Evolutionary conservation across 1,140 invertebrate species (phyloP), one percentile per base, ranked within the genome.

Genomic region (Brachionus asplanchnoidis): DNA sequence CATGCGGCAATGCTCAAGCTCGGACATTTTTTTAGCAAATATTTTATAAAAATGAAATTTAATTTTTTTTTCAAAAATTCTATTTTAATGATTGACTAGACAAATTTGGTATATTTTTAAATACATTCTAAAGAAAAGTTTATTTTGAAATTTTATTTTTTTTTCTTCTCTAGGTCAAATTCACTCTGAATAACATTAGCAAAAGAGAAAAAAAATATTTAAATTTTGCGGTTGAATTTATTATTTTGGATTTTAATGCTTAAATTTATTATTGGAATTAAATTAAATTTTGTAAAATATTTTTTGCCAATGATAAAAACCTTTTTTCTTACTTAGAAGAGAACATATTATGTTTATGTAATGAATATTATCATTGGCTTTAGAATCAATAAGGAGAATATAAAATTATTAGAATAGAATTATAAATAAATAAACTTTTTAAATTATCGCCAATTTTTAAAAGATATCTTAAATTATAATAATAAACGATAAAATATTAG

Each of bases 11-110:
- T 65, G 53, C 28, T 82, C 79, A 28, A 82, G 42, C 40, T 82
- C 79, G 36, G 79, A 82, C 79, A 82, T 82, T 46, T 82, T 68
- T 60, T 12, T 8, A 23, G n/a, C n/a, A n/a, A 68, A 68, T 32
- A n/a, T 12, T 68, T 68, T 32, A 12, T 6, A 68, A 68, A 32
- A n/a, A 36, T 36, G 1, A 36, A 36, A 7, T 6, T 36, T 6
- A 36, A 36, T 36, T 36, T 68, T 14, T 26, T 14, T 36, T 68
- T 68, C n/a, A 40, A 68, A 68, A 68, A 17, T 68, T 32, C 12
- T 23, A 4, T 68, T 68, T 68, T 20, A 12, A 32, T 28, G 28
- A 68, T 68, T 32, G 66, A 68, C 26, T 32, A 32, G 66, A 68
- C 26, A 68, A 68, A 68, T 68, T 68, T 60, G 53, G 53, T 8